Evolutionary conservation across 2,888 invertebrate species (phyloP).

Genomic region (Stegophylla sp.): DNA sequence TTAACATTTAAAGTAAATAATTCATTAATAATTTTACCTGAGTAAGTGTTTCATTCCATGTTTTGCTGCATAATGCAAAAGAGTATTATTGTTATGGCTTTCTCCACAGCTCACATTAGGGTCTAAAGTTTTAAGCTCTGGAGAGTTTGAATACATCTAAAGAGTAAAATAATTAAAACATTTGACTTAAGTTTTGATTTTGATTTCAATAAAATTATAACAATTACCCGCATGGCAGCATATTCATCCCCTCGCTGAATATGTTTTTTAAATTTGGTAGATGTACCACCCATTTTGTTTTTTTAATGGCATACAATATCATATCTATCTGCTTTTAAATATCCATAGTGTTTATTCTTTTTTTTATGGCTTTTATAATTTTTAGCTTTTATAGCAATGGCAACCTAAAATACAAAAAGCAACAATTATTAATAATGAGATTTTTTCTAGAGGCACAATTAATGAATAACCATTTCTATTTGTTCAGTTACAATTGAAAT

Average conservation of each 20-base stretch:
- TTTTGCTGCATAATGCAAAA: conserved; percentile 73
- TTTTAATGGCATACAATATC: conserved; percentile 21
- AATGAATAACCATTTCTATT: neutral
- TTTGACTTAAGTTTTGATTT: neutral
- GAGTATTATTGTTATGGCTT: conserved; percentile 73
- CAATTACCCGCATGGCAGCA: conserved; percentile 71
- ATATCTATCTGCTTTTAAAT: conserved; percentile 40
- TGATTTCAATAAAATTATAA: neutral
- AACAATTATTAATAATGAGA: neutral
- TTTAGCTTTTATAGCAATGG: neutral
- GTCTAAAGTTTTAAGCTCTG: conserved; percentile 72
- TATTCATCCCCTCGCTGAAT: conserved; percentile 76
- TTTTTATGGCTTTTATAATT: neutral
- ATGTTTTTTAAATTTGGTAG: conserved; percentile 75
- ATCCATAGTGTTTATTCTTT: neutral
- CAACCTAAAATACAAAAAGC: neutral
- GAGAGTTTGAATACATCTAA: conserved; percentile 71
- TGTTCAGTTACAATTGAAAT: neutral
- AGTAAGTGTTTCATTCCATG: conserved; percentile 71
- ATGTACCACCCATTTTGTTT: conserved; percentile 71
- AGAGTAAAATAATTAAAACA: conserved; percentile 62
- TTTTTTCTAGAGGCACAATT: neutral
- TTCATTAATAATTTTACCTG: conserved; percentile 63
- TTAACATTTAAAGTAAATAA: neutral
- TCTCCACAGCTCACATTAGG: conserved; percentile 75